Base-by-base conservation (phyloP, 1,140 invertebrate genomes). In the Dendroctonus valens region DNA sequence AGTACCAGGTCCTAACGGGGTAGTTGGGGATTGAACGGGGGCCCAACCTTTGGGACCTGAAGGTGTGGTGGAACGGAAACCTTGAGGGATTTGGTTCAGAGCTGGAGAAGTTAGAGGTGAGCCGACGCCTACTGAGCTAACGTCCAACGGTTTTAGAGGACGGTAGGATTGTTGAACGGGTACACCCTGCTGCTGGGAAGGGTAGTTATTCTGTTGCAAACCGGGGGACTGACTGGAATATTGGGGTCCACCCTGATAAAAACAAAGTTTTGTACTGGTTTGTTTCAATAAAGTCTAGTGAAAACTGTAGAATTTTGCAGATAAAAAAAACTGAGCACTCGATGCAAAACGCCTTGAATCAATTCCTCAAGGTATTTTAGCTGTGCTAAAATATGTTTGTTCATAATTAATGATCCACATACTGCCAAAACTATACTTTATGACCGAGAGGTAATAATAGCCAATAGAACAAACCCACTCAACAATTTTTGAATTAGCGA, bases 21-120 rank as follows among this genome's bases (percentile, higher is more conserved):
- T 67, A 5, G 67, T 59, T 44, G 71, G 71, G n/a, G 73, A 72
- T 67, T 75, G 70, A 57, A 76, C 72, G 72, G 75, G 69, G 64
- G 75, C 62, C 78, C 78, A 68, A 74, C 73, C 67, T 74, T 76
- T 79, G 76, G 64, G 15, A 77, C 52, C 52, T 7, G 38, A 15
- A 75, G 67, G 57, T 52, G 70, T 59, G 46, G 69, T 38, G 26
- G 72, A 41, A 55, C 68, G 70, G 51, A 54, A 75, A 62, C 65
- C 70, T 52, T 58, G 60, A n/a, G 73, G 73, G 58, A 68, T 73
- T 51, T 70, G 72, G 55, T 69, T 71, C 7, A 69, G 48, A 60
- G 75, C 59, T 46, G 72, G 73, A 65, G 73, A 69, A 67, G 62
- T 58, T 58, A 75, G 67, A 61, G 68, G 69, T 69, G 74, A 70